phyloP scores from a whole-genome alignment of 2,888 invertebrate genomes.

The Meta bourneti region DNA sequence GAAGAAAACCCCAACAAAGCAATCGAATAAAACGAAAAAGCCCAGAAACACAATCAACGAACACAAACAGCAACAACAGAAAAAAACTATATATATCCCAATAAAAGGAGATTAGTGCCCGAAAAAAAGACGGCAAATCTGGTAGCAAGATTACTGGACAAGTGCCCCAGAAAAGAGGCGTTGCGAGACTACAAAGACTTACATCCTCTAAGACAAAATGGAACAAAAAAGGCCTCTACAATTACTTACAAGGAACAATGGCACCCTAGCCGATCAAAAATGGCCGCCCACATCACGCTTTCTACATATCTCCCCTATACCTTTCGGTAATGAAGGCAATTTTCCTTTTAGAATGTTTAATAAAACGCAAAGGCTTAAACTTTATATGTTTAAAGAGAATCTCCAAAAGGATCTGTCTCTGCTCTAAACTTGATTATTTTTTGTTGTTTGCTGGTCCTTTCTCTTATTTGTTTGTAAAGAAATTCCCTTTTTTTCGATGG shows the following conservation, averaged over 20 bases:
- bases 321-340: constrained; percentile 69
- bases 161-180: constrained; percentile 44
- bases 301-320: constrained; percentile 46
- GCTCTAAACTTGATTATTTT: constrained; percentile 22
- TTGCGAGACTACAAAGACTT: constrained; percentile 26
- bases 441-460: not conserved
- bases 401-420: constrained; percentile 14
- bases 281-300: constrained; percentile 47
- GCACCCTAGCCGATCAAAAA: constrained; percentile 61
- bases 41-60: constrained; percentile 53
- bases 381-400: constrained; percentile 38
- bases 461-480: not conserved
- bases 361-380: constrained; percentile 58
- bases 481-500: constrained; percentile 3
- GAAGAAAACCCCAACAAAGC: constrained; percentile 1
- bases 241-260: constrained; percentile 53
- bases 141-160: constrained; percentile 50
- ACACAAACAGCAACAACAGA: constrained; percentile 19
- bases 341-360: constrained; percentile 54
- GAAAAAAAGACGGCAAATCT: constrained; percentile 55
- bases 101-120: constrained; percentile 71
- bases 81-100: constrained; percentile 52
- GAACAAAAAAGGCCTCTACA: constrained; percentile 40
- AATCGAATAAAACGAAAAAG: constrained; percentile 38
- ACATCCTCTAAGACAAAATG: not conserved